Evolutionary conservation across 2,797 vertebrate genomes (phyloP).

Genomic region (Macrochelys suwanniensis): DNA sequence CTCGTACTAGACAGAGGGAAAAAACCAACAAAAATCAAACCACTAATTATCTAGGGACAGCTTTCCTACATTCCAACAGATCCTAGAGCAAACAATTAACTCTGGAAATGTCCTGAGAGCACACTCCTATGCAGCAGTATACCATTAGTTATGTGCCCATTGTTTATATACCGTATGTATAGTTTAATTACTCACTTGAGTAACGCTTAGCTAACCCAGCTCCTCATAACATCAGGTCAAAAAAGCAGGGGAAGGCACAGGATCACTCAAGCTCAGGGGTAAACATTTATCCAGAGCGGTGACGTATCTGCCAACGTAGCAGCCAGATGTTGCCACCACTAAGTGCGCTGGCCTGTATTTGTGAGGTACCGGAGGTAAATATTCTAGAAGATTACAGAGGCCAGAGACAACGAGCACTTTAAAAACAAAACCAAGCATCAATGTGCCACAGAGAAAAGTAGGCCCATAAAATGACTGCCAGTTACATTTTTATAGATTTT

Average conservation of each 20-base stretch:
- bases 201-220: not conserved
- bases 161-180: not conserved
- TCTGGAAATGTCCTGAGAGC: not conserved
- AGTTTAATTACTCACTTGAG: not conserved
- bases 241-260: not conserved
- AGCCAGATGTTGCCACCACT: conserved; percentile 49
- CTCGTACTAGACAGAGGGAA: not conserved
- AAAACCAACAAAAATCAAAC: too few relatives aligned
- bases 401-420: conserved; percentile 14
- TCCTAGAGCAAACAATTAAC: not conserved
- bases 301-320: not conserved
- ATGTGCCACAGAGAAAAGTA: not conserved
- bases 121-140: too few relatives aligned
- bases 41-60: not conserved
- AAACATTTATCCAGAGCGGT: not conserved
- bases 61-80: not conserved
- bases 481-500: conserved; percentile 36
- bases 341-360: not conserved
- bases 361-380: not conserved
- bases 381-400: not conserved
- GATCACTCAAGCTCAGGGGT: accelerated
- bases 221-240: not conserved
- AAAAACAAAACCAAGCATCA: not conserved
- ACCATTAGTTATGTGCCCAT: not conserved
- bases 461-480: not conserved